These are phyloP conservation scores for Lasiurus borealis DNA, from an alignment of 2,113 vertebrate genomes.

Conservation along the genomic window DNA sequence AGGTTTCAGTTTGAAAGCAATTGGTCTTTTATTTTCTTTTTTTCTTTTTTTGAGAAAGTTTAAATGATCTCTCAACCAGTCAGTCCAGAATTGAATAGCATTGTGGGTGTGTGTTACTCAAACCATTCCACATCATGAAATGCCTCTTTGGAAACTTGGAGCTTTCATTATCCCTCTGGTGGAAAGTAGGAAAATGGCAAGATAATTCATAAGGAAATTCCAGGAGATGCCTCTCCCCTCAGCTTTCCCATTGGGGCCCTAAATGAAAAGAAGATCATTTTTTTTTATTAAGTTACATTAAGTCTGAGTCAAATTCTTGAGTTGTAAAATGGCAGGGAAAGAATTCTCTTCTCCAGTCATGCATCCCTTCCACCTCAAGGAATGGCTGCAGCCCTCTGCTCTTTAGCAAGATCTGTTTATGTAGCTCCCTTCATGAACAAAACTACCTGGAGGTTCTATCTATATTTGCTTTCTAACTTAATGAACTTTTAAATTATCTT, in stretches of 20 bases:
- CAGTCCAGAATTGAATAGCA: background rate
- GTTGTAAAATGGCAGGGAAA: background rate
- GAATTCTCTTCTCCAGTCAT: background rate
- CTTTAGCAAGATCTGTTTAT: background rate
- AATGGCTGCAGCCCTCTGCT: background rate
- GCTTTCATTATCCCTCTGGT: background rate
- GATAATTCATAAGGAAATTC: background rate
- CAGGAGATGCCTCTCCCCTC: background rate
- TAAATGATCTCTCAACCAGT: background rate
- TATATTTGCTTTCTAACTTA: background rate
- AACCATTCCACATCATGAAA: background rate
- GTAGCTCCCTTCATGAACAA: background rate
- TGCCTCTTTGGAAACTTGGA: background rate
- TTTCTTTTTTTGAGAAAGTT: constrained; percentile 15
- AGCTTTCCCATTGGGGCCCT: background rate
- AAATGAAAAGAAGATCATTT: background rate
- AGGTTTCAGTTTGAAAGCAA: constrained; percentile 9
- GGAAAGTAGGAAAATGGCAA: background rate
- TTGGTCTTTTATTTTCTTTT: background rate
- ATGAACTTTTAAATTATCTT: background rate
- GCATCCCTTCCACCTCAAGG: background rate
- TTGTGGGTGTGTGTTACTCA: background rate
- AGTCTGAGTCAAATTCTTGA: background rate
- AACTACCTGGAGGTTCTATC: background rate
- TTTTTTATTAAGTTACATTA: background rate